Conservation (phyloP, 2,113 vertebrate genomes). For the Pipra filicauda region DNA sequence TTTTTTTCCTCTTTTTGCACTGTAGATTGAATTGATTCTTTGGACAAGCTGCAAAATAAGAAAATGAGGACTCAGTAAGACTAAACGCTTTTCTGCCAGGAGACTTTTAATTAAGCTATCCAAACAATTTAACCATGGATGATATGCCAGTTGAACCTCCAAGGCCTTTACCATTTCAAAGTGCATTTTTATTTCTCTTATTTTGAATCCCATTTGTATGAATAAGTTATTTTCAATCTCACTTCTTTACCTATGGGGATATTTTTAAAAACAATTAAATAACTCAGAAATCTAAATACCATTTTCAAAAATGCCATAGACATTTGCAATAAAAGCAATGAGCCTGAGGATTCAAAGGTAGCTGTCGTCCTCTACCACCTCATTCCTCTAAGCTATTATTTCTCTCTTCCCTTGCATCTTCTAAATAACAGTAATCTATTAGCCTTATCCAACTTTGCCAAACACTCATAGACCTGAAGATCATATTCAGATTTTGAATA, state of each 20-base stretch:
- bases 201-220: background rate
- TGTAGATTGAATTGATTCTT: conserved; percentile 98
- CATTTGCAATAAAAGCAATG: background rate
- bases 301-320: background rate
- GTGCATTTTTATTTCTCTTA: background rate
- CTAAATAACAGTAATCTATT: background rate
- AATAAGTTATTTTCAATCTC: background rate
- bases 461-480: background rate
- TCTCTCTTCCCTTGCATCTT: background rate
- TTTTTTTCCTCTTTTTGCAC: conserved; percentile 97
- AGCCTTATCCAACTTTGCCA: background rate
- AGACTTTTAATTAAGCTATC: background rate
- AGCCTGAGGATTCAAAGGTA: background rate
- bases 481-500: background rate
- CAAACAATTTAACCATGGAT: background rate
- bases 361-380: background rate
- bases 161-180: background rate
- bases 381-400: background rate
- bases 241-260: background rate
- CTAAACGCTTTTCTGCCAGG: background rate
- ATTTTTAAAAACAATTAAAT: background rate
- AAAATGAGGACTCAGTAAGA: background rate
- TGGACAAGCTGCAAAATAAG: conserved; percentile 87
- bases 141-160: background rate
- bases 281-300: background rate